Evolutionary conservation across 2,797 vertebrate species (phyloP).

Genomic region (Eidolon dupreanum): DNA sequence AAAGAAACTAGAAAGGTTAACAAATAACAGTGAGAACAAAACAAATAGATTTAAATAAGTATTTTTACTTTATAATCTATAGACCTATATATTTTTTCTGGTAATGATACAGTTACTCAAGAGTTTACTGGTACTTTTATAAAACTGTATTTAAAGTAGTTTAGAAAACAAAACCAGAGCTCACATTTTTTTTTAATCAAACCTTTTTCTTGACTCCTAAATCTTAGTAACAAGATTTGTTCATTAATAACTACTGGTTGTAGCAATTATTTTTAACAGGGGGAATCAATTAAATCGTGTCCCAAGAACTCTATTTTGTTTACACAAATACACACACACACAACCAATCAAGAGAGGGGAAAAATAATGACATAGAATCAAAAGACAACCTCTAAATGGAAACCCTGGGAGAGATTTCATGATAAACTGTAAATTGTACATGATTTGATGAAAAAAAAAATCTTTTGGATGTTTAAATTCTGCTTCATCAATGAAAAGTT

Average conservation of each 20-base stretch:
- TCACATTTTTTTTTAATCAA: not conserved
- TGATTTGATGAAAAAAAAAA: not conserved
- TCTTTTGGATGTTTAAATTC: not conserved
- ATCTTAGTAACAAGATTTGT: not conserved
- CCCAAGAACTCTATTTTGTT: not conserved
- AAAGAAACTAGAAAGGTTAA: not conserved
- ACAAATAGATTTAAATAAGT: not conserved
- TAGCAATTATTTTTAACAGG: not conserved
- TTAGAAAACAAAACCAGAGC: not conserved
- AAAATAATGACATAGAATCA: not conserved
- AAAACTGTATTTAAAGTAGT: not conserved
- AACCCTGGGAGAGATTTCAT: not conserved
- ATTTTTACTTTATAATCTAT: not conserved
- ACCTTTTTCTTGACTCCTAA: not conserved
- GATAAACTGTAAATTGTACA: not conserved
- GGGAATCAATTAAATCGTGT: not conserved
- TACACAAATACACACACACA: not conserved
- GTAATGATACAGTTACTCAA: not conserved
- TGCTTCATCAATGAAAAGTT: not conserved
- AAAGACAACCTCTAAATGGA: slow-evolving; percentile 5
- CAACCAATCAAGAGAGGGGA: not conserved
- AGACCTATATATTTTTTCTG: not conserved
- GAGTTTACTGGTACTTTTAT: not conserved
- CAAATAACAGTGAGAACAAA: not conserved
- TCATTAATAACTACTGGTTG: not conserved